phyloP scores from a whole-genome alignment of 2,888 invertebrate species.

The Athrips mouffetella region DNA sequence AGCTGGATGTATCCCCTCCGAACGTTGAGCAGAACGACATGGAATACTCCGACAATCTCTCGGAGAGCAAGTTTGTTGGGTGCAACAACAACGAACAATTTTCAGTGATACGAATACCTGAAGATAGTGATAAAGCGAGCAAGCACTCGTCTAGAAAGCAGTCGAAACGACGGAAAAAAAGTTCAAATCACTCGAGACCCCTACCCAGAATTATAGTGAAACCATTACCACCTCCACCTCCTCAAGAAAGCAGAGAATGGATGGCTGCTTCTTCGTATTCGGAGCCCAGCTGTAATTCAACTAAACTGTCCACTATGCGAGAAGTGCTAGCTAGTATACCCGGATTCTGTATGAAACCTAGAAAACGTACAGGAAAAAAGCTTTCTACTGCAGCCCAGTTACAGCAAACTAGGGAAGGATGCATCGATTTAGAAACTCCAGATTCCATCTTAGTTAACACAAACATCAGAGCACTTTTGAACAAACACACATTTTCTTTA shows the following conservation, averaged over 20 bases:
- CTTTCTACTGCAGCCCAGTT: constrained; percentile 94
- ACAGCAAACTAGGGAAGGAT: constrained; percentile 94
- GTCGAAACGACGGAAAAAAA: constrained; percentile 87
- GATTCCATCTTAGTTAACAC: constrained; percentile 96
- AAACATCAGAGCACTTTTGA: constrained; percentile 91
- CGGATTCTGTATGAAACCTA: constrained; percentile 89
- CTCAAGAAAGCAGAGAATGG: constrained; percentile 70
- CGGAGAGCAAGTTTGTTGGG: constrained; percentile 59
- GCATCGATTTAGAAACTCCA: constrained; percentile 96
- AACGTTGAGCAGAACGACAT: constrained; percentile 50
- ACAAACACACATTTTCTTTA: constrained; percentile 93
- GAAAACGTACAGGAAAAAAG: constrained; percentile 89
- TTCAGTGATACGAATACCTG: constrained; percentile 67
- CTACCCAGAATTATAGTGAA: constrained; percentile 90
- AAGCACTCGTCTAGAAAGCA: constrained; percentile 86
- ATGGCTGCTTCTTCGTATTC: constrained; percentile 63
- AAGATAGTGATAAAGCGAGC: constrained; percentile 79
- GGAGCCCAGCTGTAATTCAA: constrained; percentile 46
- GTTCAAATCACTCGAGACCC: constrained; percentile 82
- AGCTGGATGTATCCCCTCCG: constrained; percentile 59
- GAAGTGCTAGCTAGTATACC: constrained; percentile 93
- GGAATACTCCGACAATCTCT: constrained; percentile 62
- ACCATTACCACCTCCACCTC: constrained; percentile 84
- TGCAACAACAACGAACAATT: constrained; percentile 65
- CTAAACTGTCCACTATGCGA: constrained; percentile 87